These are phyloP conservation scores for Nesogale talazaci DNA, from an alignment of 2,113 vertebrate species.

Conservation along the genomic window DNA sequence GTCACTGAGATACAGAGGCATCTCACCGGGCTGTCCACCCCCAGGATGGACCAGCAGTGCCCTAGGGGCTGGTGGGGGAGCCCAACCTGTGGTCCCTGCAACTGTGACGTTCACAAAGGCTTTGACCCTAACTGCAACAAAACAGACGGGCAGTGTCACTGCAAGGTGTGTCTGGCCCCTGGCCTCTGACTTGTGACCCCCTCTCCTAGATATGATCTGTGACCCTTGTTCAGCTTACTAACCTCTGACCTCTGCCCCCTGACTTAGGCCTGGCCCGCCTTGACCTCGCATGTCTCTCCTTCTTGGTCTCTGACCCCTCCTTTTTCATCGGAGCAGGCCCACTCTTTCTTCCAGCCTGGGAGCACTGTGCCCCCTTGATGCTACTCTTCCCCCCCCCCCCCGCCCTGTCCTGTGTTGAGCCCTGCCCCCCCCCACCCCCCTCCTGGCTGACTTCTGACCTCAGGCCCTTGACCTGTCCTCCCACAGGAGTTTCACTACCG, in stretches of 20 bases:
- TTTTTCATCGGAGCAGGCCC: not conserved
- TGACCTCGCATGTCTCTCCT: constrained; percentile 19
- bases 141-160: constrained; percentile 95
- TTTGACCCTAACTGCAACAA: constrained; percentile 97
- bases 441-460: constrained; percentile 65
- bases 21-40: constrained; percentile 38
- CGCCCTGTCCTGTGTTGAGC: not conserved
- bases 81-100: constrained; percentile 95
- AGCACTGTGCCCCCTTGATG: constrained; percentile 17
- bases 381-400: constrained; percentile 8
- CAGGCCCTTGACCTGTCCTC: constrained; percentile 57
- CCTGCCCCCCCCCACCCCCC: not conserved
- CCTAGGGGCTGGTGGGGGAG: constrained; percentile 98
- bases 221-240: not conserved
- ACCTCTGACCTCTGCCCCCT: not conserved
- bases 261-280: not conserved
- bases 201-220: not conserved
- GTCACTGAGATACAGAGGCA: not conserved
- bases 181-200: not conserved
- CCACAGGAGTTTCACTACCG: constrained; percentile 96
- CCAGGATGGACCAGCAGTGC: constrained; percentile 97
- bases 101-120: constrained; percentile 95
- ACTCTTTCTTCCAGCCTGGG: not conserved
- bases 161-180: constrained; percentile 90
- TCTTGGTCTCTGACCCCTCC: constrained; percentile 34